Evolutionary conservation across 2,113 vertebrate genomes (phyloP).

Genomic region (Solenodon paradoxus): DNA sequence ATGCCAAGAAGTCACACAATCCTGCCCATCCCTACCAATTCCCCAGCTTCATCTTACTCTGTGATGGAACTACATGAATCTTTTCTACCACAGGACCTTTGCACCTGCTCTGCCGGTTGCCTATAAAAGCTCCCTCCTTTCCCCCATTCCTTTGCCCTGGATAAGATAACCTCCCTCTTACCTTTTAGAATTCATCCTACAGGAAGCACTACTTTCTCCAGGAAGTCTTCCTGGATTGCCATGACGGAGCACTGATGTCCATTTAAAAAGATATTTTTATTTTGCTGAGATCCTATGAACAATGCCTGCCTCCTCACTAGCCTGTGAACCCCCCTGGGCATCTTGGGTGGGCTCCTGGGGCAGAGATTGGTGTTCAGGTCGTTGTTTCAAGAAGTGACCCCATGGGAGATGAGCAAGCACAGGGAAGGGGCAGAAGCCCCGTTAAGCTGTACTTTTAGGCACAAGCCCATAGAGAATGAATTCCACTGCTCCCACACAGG

Average conservation of each 20-base stretch:
- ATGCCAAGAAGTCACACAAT: not conserved
- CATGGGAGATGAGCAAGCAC: not conserved
- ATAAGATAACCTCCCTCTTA: not conserved
- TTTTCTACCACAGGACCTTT: not conserved
- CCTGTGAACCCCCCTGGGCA: not conserved
- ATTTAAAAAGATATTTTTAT: not conserved
- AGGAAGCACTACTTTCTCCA: not conserved
- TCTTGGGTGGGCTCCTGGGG: not conserved
- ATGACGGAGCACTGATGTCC: not conserved
- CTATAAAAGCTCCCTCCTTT: not conserved
- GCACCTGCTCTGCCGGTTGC: not conserved
- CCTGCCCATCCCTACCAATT: not conserved
- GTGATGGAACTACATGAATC: too few species aligned
- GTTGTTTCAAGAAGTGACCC: not conserved
- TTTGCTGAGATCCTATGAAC: not conserved
- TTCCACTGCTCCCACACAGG: not conserved
- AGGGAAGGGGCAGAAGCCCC: not conserved
- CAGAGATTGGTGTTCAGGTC: not conserved
- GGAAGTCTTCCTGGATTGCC: not conserved
- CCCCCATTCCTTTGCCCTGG: not conserved
- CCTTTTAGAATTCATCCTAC: not conserved
- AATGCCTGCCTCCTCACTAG: not conserved
- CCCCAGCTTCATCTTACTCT: not conserved
- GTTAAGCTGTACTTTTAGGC: not conserved
- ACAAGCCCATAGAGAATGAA: not conserved